Conservation (phyloP, 2,888 invertebrate genomes). For the Willowsia nigromaculata region DNA sequence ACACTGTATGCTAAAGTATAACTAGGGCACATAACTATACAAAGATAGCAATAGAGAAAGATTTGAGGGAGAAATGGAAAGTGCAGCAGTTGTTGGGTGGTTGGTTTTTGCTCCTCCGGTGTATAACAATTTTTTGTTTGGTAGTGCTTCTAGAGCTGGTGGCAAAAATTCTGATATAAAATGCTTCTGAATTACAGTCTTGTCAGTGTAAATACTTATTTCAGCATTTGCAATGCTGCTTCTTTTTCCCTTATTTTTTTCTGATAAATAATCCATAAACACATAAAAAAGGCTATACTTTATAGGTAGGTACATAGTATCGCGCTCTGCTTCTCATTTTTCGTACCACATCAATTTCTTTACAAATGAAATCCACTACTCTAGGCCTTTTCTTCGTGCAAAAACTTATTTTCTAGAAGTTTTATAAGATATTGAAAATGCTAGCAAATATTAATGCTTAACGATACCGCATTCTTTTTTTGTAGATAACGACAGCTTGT, state of each 20-base stretch:
- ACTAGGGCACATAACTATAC: constrained; percentile 47
- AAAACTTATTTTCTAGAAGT: neutral
- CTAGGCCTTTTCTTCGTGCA: neutral
- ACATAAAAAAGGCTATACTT: constrained; percentile 35
- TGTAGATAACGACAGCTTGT: constrained; percentile 4
- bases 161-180: constrained; percentile 8
- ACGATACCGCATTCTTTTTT: constrained; percentile 7
- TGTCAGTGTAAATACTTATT: constrained; percentile 5
- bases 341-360: constrained; percentile 41
- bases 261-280: constrained; percentile 66
- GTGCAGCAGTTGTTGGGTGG: constrained; percentile 40
- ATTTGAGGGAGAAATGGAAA: neutral
- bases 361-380: constrained; percentile 34
- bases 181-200: neutral
- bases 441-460: constrained; percentile 29
- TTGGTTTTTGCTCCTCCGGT: constrained; percentile 46
- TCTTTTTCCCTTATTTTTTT: constrained; percentile 27
- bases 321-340: neutral
- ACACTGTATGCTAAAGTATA: constrained; percentile 31
- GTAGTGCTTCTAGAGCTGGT: neutral
- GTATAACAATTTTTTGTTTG: neutral
- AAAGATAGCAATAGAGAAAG: neutral
- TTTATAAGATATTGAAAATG: constrained; percentile 17
- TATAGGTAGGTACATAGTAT: neutral
- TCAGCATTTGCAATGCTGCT: neutral